Evolutionary conservation across 2,113 vertebrate species (phyloP), one percentile per base, ranked within the genome.

Genomic region (Bubo bubo): DNA sequence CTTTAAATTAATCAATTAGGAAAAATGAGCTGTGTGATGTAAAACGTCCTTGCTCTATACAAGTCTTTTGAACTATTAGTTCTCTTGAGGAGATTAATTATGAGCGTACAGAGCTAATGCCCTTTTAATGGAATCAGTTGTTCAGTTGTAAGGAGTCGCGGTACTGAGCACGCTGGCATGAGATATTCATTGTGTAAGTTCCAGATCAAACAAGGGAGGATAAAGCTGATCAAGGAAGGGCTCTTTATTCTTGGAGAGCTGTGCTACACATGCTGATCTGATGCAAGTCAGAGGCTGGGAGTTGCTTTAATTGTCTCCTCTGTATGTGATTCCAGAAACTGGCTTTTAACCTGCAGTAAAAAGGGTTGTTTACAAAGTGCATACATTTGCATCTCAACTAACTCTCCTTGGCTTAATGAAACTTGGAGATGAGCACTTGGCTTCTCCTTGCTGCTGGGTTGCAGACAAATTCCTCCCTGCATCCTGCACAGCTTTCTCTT

Each of bases 61-160:
- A 10, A 96, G 95, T 84, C 97, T 97, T 98, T 96, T 95, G 95
- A 98, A 98, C 97, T 97, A 93, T 98, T 95, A 96, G 96, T 95
- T 98, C 97, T 97, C 96, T 55, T 18, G 96, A 97, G 97, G 96
- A 98, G 98, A 98, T 98, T 98, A 98, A 98, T 98, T 98, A 97
- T 8, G 35, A 96, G 91, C 92, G 14, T 34, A 49, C 81, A 88
- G 94, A 88, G 92, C 97, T 98, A 98, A 98, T 98, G 98, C 93
- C 97, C 93, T 96, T 98, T 97, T 98, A 98, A 98, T 97, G 93
- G 97, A 97, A 98, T 98, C 97, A 95, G 97, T 97, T 98, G 96
- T 95, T 97, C 97, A 88, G 96, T 94, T 93, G 94, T 94, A 94
- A 98, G 95, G 97, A 97, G 94, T 93, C 35, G 70, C 16, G 70